Percentiles rank a stretch among this genome's conserved stretches.
These are phyloP conservation scores for Muntiacus reevesi DNA, from an alignment of 2,113 vertebrate species.

Conservation along the genomic window DNA sequence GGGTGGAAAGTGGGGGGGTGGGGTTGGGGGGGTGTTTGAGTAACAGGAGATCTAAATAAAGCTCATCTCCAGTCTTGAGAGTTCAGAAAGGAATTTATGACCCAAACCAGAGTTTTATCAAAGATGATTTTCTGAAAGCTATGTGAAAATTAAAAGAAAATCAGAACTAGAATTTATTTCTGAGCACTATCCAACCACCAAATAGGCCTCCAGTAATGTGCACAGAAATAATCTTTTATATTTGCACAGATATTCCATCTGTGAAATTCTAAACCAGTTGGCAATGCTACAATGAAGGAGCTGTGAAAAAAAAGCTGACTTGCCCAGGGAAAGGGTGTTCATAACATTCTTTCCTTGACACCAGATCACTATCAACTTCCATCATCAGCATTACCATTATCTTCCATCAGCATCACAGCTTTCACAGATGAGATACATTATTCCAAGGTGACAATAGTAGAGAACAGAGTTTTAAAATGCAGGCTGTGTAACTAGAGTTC, in stretches of 20 bases:
- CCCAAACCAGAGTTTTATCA: background rate
- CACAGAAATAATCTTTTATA: background rate
- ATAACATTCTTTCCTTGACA: background rate
- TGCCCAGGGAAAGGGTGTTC: background rate
- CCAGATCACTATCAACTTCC: background rate
- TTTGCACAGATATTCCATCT: background rate
- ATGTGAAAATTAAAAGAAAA: background rate
- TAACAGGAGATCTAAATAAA: background rate
- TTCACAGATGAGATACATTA: background rate
- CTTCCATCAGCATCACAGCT: background rate
- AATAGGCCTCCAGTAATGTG: background rate
- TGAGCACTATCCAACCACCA: background rate
- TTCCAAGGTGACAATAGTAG: no score
- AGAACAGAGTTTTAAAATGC: background rate
- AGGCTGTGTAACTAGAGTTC: background rate
- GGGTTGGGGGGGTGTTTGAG: rapidly evolving
- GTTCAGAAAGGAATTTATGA: background rate
- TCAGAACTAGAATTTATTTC: background rate
- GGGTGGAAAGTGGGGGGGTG: no score
- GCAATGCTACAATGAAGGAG: background rate
- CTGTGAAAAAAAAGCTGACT: background rate
- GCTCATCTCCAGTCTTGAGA: background rate
- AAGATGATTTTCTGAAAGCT: background rate
- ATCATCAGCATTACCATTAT: background rate
- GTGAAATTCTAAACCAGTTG: background rate